Base-by-base conservation (phyloP, 2,797 vertebrate genomes). In the Sebastes jordani region DNA sequence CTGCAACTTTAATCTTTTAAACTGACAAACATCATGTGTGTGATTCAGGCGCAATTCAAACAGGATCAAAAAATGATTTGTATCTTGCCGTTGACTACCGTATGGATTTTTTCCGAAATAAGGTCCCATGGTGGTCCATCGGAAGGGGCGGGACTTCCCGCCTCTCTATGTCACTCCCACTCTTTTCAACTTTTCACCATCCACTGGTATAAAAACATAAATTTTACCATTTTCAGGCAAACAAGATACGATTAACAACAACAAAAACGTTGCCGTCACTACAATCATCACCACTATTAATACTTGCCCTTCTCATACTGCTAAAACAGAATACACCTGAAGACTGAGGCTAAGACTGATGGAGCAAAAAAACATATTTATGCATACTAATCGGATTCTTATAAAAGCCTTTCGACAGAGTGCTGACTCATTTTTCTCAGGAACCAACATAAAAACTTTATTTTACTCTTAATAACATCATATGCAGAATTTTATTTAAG, bases 81-180 rank as follows among this genome's bases (percentile, higher is more conserved):
- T 42, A 0, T 0, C 38, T 42, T 42, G 38, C 38, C 6, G 38
- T 42, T 42, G 38, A 42, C 0, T 6, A 42, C 14, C 14, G 38
- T 42, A 42, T 16, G 14, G 13, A 42, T 16, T 42, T 42, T 38
- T 42, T 6, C 0, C 5, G 2, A 42, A 42, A 42, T 42, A 42
- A 16, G 38, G 14, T 42, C 38, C 38, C 0, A 0, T 16, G 6
- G 38, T 0, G 0, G 14, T 42, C 38, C 38, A 42, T 7, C 6
- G 0, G 38, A 42, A 16, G 6, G 1, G 38, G 38, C 38, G 38
- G 38, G 38, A 42, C 14, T 14, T 42, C 0, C 14, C 38, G 5
- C 6, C 38, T 42, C 38, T 42, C 36, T 38, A 14, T 38, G 38
- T 16, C 38, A 42, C 38, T 16, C 38, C 38, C 14, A 14, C 38